These are phyloP conservation scores for Rattus rattus DNA, from an alignment of 2,113 vertebrate species.

Conservation along the genomic window DNA sequence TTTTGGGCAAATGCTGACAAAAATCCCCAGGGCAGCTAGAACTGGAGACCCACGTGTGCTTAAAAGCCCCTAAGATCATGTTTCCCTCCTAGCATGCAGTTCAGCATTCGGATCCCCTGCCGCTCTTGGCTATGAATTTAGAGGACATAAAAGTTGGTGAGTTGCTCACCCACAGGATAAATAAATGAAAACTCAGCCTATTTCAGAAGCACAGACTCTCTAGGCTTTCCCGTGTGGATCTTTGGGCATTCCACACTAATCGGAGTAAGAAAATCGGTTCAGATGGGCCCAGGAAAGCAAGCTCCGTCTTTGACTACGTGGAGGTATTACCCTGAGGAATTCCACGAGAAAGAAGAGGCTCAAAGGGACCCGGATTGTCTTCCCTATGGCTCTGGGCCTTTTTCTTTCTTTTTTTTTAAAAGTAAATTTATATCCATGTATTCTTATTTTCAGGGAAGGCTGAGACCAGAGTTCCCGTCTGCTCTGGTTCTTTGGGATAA, in stretches of 20 bases:
- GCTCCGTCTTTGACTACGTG: slow-evolving; percentile 45
- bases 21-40: slow-evolving; percentile 49
- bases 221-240: slow-evolving; percentile 57
- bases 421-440: slow-evolving; percentile 39
- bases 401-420: neutral
- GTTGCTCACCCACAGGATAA: slow-evolving; percentile 76
- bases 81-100: slow-evolving; percentile 10
- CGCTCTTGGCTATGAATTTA: slow-evolving; percentile 68
- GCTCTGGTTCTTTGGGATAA: slow-evolving; percentile 87
- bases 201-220: neutral
- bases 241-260: slow-evolving; percentile 47
- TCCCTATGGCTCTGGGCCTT: slow-evolving; percentile 76
- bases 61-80: neutral
- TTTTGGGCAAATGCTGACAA: slow-evolving; percentile 13
- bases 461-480: slow-evolving; percentile 89
- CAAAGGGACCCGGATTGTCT: slow-evolving; percentile 78
- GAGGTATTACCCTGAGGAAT: slow-evolving; percentile 72
- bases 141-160: slow-evolving; percentile 71
- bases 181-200: slow-evolving; percentile 68
- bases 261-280: slow-evolving; percentile 74
- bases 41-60: neutral
- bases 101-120: slow-evolving; percentile 39
- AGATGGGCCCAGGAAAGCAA: slow-evolving; percentile 58
- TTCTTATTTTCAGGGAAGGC: slow-evolving; percentile 83
- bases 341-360: slow-evolving; percentile 72